Evolutionary conservation across 2,888 invertebrate genomes (phyloP), one percentile per base, ranked within the genome.

Genomic region (Eupithecia insigniata): DNA sequence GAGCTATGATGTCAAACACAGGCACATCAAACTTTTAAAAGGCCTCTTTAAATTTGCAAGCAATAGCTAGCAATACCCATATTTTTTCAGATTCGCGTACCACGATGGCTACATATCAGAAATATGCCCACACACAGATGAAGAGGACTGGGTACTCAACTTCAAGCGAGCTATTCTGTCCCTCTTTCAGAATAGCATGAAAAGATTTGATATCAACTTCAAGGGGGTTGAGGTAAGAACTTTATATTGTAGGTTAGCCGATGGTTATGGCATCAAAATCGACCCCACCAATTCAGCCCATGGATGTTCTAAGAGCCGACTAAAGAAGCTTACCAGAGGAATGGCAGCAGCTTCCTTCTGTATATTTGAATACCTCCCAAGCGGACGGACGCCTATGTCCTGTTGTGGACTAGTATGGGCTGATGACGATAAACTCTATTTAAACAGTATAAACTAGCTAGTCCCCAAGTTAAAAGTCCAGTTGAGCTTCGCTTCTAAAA

Each of bases 171-270:
- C 97, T 34, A 93, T 98, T 61, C 89, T 99, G 67, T 98, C 98
- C 0, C 95, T 97, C 84, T 95, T 98, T 74, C 98, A 99, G 87
- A 99, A 98, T 87, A 96, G 96, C 76, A 98, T 98, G 98, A 95
- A 95, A 81, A 92, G 98, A 74, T 97, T 98, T 80, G 98, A 98
- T 87, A 95, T 97, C 70, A 97, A 97, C 85, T 95, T 96, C 75
- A 95, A 95, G 68, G 95, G 95, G 4, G 95, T 96, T 28, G 98
- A 98, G 92, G 96, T 96, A 86, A 84, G 22, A 26, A 26, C 3
- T 22, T 22, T 8, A 46, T n/a, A 46, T n/a, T 46, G 46, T 39
- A 39, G 5, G 16, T 16, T 46, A n/a, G 7, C 7, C 7, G 43
- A 18, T 43, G 43, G n/a, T 0, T 18, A 3, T 36, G 14, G 46